Evolutionary conservation across 2,113 vertebrate genomes (phyloP), one percentile per base, ranked within the genome.

Genomic region (Anas platyrhynchos): DNA sequence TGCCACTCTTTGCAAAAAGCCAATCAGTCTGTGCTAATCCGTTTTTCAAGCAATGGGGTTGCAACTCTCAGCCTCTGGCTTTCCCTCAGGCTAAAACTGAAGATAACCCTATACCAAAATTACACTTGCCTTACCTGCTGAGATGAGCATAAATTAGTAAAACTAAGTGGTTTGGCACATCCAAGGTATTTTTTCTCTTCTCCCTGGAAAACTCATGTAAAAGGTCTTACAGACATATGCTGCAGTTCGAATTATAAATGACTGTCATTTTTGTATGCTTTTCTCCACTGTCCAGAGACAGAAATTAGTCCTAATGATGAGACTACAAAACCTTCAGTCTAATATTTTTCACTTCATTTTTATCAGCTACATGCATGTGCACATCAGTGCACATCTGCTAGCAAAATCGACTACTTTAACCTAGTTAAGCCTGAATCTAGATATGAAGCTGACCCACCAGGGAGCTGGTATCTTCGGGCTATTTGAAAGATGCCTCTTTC

Each of bases 381-480:
- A 65, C 17, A 14, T 27, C 9, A 9, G 29, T 82, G 26, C 21
- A 16, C 9, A 13, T 56, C 38, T 92, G 52, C 22, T 27, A 67
- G 48, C 38, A 48, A 46, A 77, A 25, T 27, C 26, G 41, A 62
- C 54, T 4, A 2, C 4, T 69, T 2, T 2, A 3, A 63, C 77
- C 17, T 36, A 29, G 26, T 81, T 68, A 73, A 82, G 36, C 13
- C 63, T 77, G 21, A 34, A 75, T 76, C 31, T 56, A 44, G 52
- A 65, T 17, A 11, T 75, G 56, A 71, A 56, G 58, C 17, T 81
- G 48, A 54, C 11, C 48, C 13, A 63, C 16, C 7, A 11, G 11
- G 18, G 25, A 5, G 3, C 18, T 73, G 7, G 0, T 17, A n/a
- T 68, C 16, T 8, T 68, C 0, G 0, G 1, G 8, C 36, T 65